phyloP scores from a whole-genome alignment of 2,113 vertebrate genomes.

The Gambusia holbrooki region DNA sequence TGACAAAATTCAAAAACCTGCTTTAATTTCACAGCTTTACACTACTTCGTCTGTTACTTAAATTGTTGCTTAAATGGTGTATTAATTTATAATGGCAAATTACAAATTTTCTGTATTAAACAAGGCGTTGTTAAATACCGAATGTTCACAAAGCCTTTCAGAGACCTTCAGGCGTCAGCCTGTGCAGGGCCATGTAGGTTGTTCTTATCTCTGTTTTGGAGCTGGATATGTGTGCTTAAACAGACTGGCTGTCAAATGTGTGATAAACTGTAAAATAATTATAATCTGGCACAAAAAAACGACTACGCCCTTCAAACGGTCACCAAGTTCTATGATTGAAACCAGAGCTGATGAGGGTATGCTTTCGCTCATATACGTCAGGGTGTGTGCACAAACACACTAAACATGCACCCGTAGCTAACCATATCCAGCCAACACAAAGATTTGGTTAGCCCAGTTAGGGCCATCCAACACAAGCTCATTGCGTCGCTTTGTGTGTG shows the following conservation, averaged over 20 bases:
- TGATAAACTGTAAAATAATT: constrained; percentile 32
- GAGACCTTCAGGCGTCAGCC: constrained; percentile 4
- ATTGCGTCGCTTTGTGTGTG: background rate
- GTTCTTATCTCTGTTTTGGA: constrained; percentile 54
- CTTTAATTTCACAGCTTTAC: background rate
- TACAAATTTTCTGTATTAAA: background rate
- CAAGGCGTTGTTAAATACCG: background rate
- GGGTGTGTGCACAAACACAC: constrained; percentile 25
- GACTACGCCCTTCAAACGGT: constrained; percentile 4
- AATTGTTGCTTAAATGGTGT: background rate
- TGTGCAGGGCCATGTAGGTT: constrained; percentile 14
- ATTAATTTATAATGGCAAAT: too few species aligned
- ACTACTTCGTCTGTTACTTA: background rate
- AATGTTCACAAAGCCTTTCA: background rate
- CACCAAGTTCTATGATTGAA: constrained; percentile 25
- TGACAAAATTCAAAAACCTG: background rate
- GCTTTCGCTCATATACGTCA: constrained; percentile 24
- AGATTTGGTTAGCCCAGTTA: constrained; percentile 44
- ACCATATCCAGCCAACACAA: constrained; percentile 43
- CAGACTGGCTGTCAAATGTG: constrained; percentile 51
- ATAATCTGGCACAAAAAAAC: background rate
- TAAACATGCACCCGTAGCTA: constrained; percentile 47
- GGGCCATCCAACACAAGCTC: constrained; percentile 47
- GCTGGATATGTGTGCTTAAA: constrained; percentile 42
- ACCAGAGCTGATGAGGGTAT: constrained; percentile 31